Percentiles rank a stretch among this genome's conserved stretches.
These are phyloP conservation scores for Formica aserva DNA, from an alignment of 2,888 invertebrate genomes.

Conservation along the genomic window DNA sequence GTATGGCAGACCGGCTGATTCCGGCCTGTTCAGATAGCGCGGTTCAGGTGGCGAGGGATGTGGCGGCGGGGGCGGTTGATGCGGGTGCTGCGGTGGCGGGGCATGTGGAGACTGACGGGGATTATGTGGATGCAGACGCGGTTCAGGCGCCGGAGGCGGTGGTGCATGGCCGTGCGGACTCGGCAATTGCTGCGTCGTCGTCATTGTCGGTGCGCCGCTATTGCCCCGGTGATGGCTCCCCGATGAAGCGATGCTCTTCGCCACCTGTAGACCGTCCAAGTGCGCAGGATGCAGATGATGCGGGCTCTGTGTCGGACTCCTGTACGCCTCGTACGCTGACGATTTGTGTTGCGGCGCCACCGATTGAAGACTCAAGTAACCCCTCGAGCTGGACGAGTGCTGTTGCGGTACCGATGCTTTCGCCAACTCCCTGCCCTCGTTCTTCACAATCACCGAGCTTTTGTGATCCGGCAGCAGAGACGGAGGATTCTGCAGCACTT, in stretches of 20 bases:
- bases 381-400: constrained; percentile 84
- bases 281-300: constrained; percentile 85
- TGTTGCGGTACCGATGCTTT: constrained; percentile 86
- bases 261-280: constrained; percentile 78
- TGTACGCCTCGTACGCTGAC: constrained; percentile 82
- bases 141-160: constrained; percentile 83
- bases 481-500: constrained; percentile 89
- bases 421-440: constrained; percentile 89
- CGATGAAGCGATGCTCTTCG: constrained; percentile 77
- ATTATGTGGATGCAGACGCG: constrained; percentile 84
- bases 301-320: constrained; percentile 84
- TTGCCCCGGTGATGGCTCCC: constrained; percentile 84
- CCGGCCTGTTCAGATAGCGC: constrained; percentile 83
- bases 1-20: constrained; percentile 80
- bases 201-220: constrained; percentile 79
- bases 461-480: constrained; percentile 90
- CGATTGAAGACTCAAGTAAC: constrained; percentile 83
- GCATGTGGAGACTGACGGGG: constrained; percentile 84
- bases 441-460: constrained; percentile 93
- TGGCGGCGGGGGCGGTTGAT: constrained; percentile 81
- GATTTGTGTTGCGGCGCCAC: constrained; percentile 82
- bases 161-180: constrained; percentile 86
- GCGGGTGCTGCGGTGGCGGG: constrained; percentile 81
- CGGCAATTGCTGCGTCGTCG: constrained; percentile 84
- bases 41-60: constrained; percentile 83